phyloP scores from a whole-genome alignment of 2,113 vertebrate species.

The Donacobius atricapilla region DNA sequence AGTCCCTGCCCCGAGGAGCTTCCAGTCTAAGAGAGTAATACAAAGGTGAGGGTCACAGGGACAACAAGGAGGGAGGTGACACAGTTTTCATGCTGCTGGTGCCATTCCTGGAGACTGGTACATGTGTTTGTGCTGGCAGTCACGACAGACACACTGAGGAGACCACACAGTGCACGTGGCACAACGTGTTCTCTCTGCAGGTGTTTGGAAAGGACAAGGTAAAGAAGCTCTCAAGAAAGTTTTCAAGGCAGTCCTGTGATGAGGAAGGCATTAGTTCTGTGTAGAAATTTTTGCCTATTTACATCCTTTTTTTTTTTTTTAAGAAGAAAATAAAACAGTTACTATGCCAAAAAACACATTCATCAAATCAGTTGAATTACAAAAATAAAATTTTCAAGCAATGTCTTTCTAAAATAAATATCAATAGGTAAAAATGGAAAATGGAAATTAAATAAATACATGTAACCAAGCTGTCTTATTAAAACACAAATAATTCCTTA shows the following conservation, averaged over 20 bases:
- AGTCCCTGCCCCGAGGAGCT: slow-evolving; percentile 48
- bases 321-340: slow-evolving; percentile 46
- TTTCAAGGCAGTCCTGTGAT: slow-evolving; percentile 42
- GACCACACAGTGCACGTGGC: background rate
- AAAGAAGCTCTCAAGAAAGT: slow-evolving; percentile 22
- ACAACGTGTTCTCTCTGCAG: background rate
- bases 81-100: background rate
- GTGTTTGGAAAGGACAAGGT: background rate
- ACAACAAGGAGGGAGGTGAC: background rate
- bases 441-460: slow-evolving; percentile 8
- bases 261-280: slow-evolving; percentile 46
- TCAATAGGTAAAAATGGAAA: background rate
- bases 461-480: background rate
- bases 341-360: slow-evolving; percentile 6
- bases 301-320: background rate
- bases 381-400: slow-evolving; percentile 67
- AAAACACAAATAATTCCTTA: background rate
- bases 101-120: background rate
- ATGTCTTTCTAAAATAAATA: slow-evolving; percentile 54
- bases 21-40: background rate
- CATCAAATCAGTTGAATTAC: slow-evolving; percentile 32
- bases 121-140: slow-evolving; percentile 27
- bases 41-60: background rate
- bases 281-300: slow-evolving; percentile 69
- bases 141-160: background rate